phyloP scores from a whole-genome alignment of 1,140 invertebrate species.

The Drosophila kanapiae region DNA sequence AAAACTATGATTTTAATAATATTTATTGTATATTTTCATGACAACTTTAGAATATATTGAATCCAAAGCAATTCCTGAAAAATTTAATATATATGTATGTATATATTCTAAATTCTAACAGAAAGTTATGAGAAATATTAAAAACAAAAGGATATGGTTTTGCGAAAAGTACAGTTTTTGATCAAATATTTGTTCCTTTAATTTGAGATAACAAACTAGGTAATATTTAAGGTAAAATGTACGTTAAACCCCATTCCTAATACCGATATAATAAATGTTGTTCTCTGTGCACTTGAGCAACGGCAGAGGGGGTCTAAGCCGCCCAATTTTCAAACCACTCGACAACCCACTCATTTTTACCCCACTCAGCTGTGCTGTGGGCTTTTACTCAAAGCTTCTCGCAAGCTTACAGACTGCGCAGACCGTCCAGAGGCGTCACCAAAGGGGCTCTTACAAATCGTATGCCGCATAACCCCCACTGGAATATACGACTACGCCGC shows the following conservation, averaged over 20 bases:
- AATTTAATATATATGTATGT: no score
- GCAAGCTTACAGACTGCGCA: slow-evolving; percentile 59
- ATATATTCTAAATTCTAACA: no score
- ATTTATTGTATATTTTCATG: not conserved
- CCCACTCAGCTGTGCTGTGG: slow-evolving; percentile 57
- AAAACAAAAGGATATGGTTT: no score
- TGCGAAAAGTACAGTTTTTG: no score
- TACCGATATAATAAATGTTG: not conserved
- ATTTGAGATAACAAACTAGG: no score
- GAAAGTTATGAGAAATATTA: no score
- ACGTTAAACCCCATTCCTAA: no score
- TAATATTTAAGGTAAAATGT: no score
- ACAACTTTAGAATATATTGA: not conserved
- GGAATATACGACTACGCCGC: not conserved
- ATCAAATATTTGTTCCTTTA: no score
- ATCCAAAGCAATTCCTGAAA: not conserved
- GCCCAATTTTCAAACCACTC: not conserved
- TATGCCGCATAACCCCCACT: not conserved
- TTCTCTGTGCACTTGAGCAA: slow-evolving; percentile 18
- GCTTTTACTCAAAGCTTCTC: slow-evolving; percentile 65
- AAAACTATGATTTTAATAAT: not conserved
- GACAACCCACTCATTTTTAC: slow-evolving; percentile 26
- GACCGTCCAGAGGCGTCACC: slow-evolving; percentile 38
- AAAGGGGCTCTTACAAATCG: not conserved
- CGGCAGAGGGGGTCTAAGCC: not conserved